Percentiles rank a stretch among this genome's conserved stretches.
These are phyloP conservation scores for Calyptomena viridis DNA, from an alignment of 2,113 vertebrate genomes.

Conservation along the genomic window DNA sequence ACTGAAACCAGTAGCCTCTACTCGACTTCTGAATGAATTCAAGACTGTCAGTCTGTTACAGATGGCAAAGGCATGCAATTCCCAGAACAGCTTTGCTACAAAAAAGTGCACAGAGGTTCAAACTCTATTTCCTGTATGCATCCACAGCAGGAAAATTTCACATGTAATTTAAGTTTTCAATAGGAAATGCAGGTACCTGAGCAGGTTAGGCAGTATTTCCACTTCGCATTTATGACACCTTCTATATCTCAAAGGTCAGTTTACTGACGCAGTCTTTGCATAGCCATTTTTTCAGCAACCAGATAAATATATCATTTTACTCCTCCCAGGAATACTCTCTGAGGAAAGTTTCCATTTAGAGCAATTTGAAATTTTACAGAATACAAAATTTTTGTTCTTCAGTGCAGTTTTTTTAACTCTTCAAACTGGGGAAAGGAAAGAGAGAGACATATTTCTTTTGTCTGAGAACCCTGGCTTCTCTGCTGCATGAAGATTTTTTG, in stretches of 20 bases:
- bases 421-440: neutral
- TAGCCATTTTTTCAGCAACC: neutral
- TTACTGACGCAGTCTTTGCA: neutral
- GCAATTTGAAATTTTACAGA: neutral
- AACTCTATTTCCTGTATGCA: neutral
- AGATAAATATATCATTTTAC: neutral
- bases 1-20: neutral
- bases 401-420: neutral
- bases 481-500: neutral
- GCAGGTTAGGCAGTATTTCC: neutral
- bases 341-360: neutral
- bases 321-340: neutral
- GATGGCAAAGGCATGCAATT: neutral
- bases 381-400: neutral
- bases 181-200: neutral
- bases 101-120: neutral
- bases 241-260: neutral
- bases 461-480: neutral
- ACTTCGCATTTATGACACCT: neutral
- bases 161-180: neutral
- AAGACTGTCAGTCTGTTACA: neutral
- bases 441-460: neutral
- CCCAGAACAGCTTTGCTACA: neutral
- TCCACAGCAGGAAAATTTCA: neutral
- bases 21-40: accelerated